Evolutionary conservation across 2,888 invertebrate genomes (phyloP), one percentile per base, ranked within the genome.

Genomic region (Drosophila silvestris): DNA sequence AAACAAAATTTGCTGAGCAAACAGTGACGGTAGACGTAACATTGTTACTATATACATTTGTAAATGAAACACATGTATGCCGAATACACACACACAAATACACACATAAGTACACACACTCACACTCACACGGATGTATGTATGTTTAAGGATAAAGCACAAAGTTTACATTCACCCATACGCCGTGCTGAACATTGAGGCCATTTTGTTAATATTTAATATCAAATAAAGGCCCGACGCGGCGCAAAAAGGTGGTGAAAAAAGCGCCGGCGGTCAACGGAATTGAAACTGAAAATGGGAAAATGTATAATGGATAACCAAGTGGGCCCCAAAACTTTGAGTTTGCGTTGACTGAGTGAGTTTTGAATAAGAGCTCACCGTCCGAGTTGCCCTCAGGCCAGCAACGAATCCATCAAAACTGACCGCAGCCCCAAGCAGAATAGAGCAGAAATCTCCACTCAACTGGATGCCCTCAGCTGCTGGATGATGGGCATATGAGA

Each of bases 181-280:
- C 58, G 76, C 65, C 67, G 71, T 69, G 70, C 64, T 86, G 87
- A 89, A 79, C 90, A 91, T 89, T 87, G 85, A 87, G 91, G 91
- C 89, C 91, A 91, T 91, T 91, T 91, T 85, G 89, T 91, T 91
- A 90, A 91, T 91, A 91, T 91, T 91, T 91, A 91, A 91, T 91
- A 88, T 79, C 86, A 88, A 91, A 91, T 87, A 91, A 82, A 85
- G 82, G 83, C 74, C 75, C 79, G 19, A 37, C 71, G 71, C 66
- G 73, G 66, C 50, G 30, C 12, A 37, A 66, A 71, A 85, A 82
- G 76, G 66, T 66, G 78, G 70, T 37, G 33, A 75, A 79, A 67
- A 74, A 62, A 65, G 33, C 54, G 64, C 56, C 59, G 56, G 52
- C 63, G 70, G 77, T 69, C 79, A 64, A 41, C 65, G 74, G 80